Evolutionary conservation across 2,888 invertebrate genomes (phyloP).

Genomic region (Amitus sp.): DNA sequence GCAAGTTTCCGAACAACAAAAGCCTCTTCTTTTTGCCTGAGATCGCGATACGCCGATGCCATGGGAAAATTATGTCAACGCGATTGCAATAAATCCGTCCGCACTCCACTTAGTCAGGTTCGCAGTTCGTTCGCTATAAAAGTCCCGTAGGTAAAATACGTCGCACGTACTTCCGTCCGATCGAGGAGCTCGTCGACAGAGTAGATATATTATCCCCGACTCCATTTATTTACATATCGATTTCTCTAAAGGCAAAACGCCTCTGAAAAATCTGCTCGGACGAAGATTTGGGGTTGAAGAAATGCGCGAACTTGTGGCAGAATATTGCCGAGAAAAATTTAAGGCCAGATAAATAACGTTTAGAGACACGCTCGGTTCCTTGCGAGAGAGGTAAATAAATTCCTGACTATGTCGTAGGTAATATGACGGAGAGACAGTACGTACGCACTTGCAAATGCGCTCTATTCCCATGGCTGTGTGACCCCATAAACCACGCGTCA

Average conservation of each 20-base stretch:
- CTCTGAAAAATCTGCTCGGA: neutral
- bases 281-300: slow-evolving; percentile 5
- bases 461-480: slow-evolving; percentile 32
- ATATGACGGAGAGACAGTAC: slow-evolving; percentile 48
- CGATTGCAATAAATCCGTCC: slow-evolving; percentile 31
- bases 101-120: slow-evolving; percentile 26
- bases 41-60: slow-evolving; percentile 16
- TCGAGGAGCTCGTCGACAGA: slow-evolving; percentile 21
- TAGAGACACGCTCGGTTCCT: neutral
- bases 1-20: neutral
- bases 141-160: slow-evolving; percentile 38
- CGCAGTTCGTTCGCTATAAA: slow-evolving; percentile 26
- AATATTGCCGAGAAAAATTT: too few species aligned
- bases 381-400: slow-evolving; percentile 45
- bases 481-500: slow-evolving; percentile 53
- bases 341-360: neutral
- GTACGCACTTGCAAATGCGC: slow-evolving; percentile 22
- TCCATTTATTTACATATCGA: slow-evolving; percentile 46
- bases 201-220: slow-evolving; percentile 27
- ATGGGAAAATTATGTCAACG: slow-evolving; percentile 32
- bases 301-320: too few species aligned
- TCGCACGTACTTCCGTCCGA: slow-evolving; percentile 32
- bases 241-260: slow-evolving; percentile 32
- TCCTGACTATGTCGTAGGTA: slow-evolving; percentile 46
- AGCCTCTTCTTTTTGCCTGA: neutral